Base-by-base conservation (phyloP, 2,113 vertebrate genomes). In the Pseudonaja textilis region DNA sequence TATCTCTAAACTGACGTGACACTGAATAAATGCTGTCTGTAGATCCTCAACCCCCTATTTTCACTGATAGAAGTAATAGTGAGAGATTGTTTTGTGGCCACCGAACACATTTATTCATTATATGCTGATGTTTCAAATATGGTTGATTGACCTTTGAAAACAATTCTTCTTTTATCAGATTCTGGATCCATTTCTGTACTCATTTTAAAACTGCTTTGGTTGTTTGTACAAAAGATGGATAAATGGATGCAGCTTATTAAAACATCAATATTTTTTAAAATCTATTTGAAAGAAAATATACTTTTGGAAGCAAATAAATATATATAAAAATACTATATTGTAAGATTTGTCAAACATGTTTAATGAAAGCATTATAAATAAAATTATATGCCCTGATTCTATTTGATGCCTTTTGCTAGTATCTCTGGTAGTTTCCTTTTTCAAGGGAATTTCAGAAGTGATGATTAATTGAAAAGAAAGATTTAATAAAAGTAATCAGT, bases 311-410 rank as follows among this genome's bases (percentile, higher is more conserved):
- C 34, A 81, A 42, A 81, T 22, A 22, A 3, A 69, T 29, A 69
- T n/a, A 69, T 74, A 18, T 16, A 69, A 16, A 74, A 74, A 81
- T 39, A 93, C 59, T 50, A 7, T 81, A 3, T 18, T 69, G 7
- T 91, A 42, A 91, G 89, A n/a, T 74, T 34, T 74, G 54, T 61
- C 57, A 50, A 74, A 59, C 69, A 52, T 12, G 52, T 95, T 94
- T 94, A 92, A 54, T 45, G 57, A 29, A 91, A 93, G n/a, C 12
- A 56, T 93, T 96, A 74, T 54, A 69, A 93, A 93, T 92, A 93
- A 50, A 96, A 93, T 61, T 29, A 54, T 81, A 23, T 10, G 16
- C 3, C 74, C 86, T 91, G 29, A 59, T 93, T 74, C n/a, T 94
- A 29, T 16, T 85, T 74, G 29, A 6, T 45, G 47, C 22, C 69